phyloP scores from a whole-genome alignment of 2,888 invertebrate genomes.

The Lycaena phlaeas region DNA sequence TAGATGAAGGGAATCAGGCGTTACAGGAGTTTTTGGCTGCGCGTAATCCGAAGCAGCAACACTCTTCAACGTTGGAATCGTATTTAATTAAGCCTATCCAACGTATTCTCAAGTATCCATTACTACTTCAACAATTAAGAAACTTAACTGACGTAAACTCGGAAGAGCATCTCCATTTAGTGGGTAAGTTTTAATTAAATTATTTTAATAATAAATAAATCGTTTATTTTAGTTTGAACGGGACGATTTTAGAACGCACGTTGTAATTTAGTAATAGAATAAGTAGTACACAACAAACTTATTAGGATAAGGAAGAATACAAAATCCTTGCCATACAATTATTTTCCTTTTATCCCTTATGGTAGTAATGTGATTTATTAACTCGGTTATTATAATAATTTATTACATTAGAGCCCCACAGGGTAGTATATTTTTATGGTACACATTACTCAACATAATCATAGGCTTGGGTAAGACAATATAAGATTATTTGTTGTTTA shows the following conservation, averaged over 20 bases:
- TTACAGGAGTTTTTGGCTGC: constrained; percentile 95
- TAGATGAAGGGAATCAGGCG: constrained; percentile 96
- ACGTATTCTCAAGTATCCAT: constrained; percentile 96
- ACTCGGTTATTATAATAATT: constrained; percentile 7
- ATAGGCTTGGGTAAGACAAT: neutral
- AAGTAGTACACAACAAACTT: too few species aligned
- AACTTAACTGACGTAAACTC: constrained; percentile 93
- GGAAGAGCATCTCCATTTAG: constrained; percentile 95
- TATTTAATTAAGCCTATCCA: constrained; percentile 99
- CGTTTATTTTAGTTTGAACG: neutral
- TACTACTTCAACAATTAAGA: constrained; percentile 93
- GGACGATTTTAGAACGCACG: neutral
- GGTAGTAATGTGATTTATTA: constrained; percentile 5
- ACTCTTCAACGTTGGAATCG: constrained; percentile 96
- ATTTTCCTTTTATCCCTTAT: constrained; percentile 1
- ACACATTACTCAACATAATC: constrained; percentile 8
- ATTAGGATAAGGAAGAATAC: neutral
- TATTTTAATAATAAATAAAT: neutral
- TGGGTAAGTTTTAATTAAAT: constrained; percentile 72
- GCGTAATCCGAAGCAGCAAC: constrained; percentile 96
- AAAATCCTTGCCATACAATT: neutral
- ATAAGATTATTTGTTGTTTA: constrained; percentile 4
- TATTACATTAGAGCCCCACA: neutral
- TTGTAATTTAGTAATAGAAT: neutral
- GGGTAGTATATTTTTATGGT: constrained; percentile 4